These are phyloP conservation scores for zebrafish (Danio rerio) DNA, from an alignment of 2,113 vertebrate species.

Conservation along the genomic window DNA sequence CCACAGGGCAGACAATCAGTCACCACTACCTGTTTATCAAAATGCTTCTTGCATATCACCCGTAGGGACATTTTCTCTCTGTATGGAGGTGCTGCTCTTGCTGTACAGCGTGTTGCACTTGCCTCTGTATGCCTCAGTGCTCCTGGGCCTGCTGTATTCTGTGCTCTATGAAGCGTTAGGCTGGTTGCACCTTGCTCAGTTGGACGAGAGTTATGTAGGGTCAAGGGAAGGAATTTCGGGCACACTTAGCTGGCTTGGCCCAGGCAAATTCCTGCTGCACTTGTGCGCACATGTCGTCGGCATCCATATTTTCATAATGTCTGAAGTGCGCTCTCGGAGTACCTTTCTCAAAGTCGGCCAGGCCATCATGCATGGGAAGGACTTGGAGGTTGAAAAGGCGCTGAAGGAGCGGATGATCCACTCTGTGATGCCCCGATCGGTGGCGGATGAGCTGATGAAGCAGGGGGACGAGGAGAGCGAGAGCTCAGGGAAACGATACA, in stretches of 20 bases:
- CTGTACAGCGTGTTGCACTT: conserved; percentile 96
- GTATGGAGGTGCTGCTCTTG: conserved; percentile 92
- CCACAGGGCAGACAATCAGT: conserved; percentile 69
- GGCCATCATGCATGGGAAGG: conserved; percentile 98
- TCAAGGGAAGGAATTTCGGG: conserved; percentile 39
- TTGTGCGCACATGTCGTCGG: conserved; percentile 92
- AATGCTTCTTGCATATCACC: conserved; percentile 85
- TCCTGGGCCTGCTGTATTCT: conserved; percentile 90
- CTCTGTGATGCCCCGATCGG: conserved; percentile 95
- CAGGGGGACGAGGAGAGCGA: conserved; percentile 96
- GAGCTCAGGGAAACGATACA: conserved; percentile 88
- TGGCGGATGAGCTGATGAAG: conserved; percentile 95
- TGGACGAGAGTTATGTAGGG: conserved; percentile 50
- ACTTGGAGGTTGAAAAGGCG: conserved; percentile 97
- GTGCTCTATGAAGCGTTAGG: conserved; percentile 91
- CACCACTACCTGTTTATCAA: conserved; percentile 48
- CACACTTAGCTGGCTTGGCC: conserved; percentile 81
- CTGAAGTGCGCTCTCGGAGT: conserved; percentile 94
- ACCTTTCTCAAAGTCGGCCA: conserved; percentile 98
- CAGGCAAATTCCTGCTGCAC: conserved; percentile 90
- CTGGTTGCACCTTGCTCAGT: conserved; percentile 81
- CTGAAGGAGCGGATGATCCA: conserved; percentile 99
- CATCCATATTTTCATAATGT: conserved; percentile 96
- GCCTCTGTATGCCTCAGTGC: conserved; percentile 90
- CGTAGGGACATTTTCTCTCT: conserved; percentile 94